A percentile compares a stretch with the other conserved stretches of the same genome.
These are phyloP conservation scores for Harmothoe impar DNA, from an alignment of 2,888 invertebrate genomes.

Conservation along the genomic window DNA sequence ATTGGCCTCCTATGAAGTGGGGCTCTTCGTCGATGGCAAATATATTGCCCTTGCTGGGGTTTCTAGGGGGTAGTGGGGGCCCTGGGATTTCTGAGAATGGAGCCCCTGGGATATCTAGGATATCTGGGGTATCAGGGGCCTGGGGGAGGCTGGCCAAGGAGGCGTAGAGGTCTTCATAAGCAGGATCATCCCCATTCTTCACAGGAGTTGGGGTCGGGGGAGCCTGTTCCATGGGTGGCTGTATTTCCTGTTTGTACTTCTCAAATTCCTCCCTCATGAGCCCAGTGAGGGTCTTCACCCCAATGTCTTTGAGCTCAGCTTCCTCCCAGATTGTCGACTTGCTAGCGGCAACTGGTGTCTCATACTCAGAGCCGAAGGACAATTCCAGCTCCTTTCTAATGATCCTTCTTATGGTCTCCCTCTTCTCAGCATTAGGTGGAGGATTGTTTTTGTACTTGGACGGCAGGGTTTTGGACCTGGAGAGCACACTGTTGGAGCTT, in stretches of 20 bases:
- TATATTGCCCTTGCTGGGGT: not conserved
- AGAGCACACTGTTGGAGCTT: not conserved
- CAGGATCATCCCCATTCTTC: constrained; percentile 29
- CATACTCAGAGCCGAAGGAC: constrained; percentile 40
- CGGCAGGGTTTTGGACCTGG: constrained; percentile 5
- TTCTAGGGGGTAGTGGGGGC: constrained; percentile 61
- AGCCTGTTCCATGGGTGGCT: not conserved
- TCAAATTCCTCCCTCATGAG: constrained; percentile 68
- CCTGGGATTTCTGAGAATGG: not conserved
- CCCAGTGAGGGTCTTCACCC: constrained; percentile 67
- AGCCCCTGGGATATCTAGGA: not conserved
- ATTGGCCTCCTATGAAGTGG: not conserved
- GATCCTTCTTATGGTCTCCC: constrained; percentile 44
- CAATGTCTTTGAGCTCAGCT: constrained; percentile 60
- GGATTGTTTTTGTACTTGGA: not conserved
- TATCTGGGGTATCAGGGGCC: constrained; percentile 7
- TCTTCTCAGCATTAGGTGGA: not conserved
- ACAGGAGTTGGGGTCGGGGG: not conserved
- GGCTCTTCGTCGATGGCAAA: not conserved
- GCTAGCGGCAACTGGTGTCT: not conserved
- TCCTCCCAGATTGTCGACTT: constrained; percentile 24
- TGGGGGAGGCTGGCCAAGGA: constrained; percentile 49
- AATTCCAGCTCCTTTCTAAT: constrained; percentile 59
- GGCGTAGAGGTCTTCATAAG: constrained; percentile 54
- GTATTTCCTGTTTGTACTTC: constrained; percentile 60